These are phyloP conservation scores for Okamejei kenojei DNA, from an alignment of 2,797 vertebrate genomes.

Conservation along the genomic window DNA sequence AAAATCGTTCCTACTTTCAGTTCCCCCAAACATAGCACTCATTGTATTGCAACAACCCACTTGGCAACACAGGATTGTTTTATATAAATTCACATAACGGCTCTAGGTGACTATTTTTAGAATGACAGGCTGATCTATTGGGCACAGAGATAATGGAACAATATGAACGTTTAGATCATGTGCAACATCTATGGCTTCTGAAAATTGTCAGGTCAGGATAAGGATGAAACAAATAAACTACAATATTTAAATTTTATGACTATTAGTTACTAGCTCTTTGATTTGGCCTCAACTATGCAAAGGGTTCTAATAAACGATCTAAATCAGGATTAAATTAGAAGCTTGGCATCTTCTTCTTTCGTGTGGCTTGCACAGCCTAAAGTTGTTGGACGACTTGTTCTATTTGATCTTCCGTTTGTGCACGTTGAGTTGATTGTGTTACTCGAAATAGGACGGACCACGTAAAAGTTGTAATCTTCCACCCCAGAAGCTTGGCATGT, in stretches of 20 bases:
- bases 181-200: background rate
- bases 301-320: background rate
- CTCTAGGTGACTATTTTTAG: background rate
- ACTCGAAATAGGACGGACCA: too few relatives aligned
- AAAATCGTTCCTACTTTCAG: background rate
- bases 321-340: background rate
- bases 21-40: background rate
- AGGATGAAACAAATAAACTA: background rate
- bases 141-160: background rate
- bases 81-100: background rate
- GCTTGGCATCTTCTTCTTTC: too few relatives aligned
- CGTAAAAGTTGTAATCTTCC: too few relatives aligned
- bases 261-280: background rate
- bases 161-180: background rate
- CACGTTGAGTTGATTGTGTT: too few relatives aligned
- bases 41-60: background rate
- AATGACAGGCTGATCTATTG: background rate
- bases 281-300: background rate
- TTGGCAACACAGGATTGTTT: background rate
- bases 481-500: too few relatives aligned
- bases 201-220: constrained; percentile 6
- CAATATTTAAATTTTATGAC: background rate
- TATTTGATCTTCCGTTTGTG: too few relatives aligned
- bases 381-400: too few relatives aligned
- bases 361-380: too few relatives aligned